Conservation (phyloP, 2,888 invertebrate species). For the Acanthacorydalis orientalis region DNA sequence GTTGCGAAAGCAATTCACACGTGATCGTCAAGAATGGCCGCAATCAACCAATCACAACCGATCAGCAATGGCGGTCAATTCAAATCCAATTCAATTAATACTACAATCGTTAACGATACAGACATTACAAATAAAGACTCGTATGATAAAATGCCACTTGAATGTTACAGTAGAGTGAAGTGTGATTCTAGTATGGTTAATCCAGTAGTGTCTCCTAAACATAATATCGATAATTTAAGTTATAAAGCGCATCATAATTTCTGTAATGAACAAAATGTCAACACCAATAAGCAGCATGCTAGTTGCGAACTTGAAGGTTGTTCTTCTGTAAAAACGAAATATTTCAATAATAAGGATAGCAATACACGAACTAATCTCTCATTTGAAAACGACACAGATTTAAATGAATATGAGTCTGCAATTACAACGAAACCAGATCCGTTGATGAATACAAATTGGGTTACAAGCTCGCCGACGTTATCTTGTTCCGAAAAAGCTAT, state of each 20-base stretch:
- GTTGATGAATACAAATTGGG: no score
- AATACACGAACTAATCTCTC: no score
- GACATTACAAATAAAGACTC: neutral
- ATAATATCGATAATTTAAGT: no score
- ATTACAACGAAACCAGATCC: no score
- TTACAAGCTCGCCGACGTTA: no score
- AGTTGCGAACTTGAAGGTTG: no score
- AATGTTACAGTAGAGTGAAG: neutral
- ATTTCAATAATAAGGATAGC: no score
- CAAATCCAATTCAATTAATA: neutral
- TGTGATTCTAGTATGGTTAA: neutral
- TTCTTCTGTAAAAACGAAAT: no score
- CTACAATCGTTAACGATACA: neutral
- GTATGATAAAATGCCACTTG: neutral
- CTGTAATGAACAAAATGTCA: neutral
- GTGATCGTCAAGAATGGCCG: slow-evolving; percentile 29
- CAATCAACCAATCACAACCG: neutral
- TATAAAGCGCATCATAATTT: no score
- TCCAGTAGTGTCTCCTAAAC: neutral
- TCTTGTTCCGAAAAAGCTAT: no score
- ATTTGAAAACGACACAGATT: no score
- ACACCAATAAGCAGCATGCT: neutral
- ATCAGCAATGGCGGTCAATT: slow-evolving; percentile 1
- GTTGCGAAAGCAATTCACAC: slow-evolving; percentile 25
- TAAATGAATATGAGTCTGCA: no score